Percentiles rank a stretch among this genome's conserved stretches.
Conservation (phyloP, 2,888 invertebrate genomes). For the Pristionchus mayeri region DNA sequence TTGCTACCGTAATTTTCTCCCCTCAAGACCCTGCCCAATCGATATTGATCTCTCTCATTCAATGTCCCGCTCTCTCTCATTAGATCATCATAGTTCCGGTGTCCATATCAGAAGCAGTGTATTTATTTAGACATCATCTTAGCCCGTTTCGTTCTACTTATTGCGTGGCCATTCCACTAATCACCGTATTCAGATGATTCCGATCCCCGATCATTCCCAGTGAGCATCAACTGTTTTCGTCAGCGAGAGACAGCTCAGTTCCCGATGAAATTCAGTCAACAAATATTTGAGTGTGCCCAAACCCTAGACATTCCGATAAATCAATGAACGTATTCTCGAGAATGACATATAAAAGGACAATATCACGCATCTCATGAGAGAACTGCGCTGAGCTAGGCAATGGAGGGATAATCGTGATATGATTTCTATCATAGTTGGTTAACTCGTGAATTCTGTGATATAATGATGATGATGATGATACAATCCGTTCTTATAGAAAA, state of each 20-base stretch:
- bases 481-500: too few relatives aligned
- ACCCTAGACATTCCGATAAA: background rate
- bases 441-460: too few relatives aligned
- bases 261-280: background rate
- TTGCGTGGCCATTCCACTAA: background rate
- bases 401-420: too few relatives aligned
- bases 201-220: background rate
- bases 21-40: background rate
- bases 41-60: background rate
- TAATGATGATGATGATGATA: too few relatives aligned
- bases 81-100: constrained; percentile 9
- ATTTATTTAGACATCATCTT: background rate
- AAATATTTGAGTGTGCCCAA: constrained; percentile 4
- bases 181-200: background rate
- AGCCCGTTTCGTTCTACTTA: background rate
- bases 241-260: constrained; percentile 16
- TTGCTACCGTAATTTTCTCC: background rate
- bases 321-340: too few relatives aligned
- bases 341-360: too few relatives aligned
- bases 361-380: too few relatives aligned
- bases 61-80: background rate
- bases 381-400: too few relatives aligned
- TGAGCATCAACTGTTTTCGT: background rate
- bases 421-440: too few relatives aligned
- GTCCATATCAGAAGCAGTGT: background rate